Conservation (phyloP, 2,888 invertebrate species). For the Monoplex corrugatus region DNA sequence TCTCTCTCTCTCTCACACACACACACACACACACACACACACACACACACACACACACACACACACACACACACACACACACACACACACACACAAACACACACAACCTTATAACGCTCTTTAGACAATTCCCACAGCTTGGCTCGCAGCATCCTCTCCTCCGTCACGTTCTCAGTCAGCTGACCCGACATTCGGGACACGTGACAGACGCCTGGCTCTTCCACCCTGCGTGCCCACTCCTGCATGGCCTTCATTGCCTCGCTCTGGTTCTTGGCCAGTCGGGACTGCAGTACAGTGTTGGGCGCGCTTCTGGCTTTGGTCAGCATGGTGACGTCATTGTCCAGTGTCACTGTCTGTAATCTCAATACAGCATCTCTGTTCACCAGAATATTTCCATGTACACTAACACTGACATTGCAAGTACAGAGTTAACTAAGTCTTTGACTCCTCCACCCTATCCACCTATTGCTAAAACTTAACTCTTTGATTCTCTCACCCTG, state of each 20-base stretch:
- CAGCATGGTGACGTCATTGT: conserved; percentile 44
- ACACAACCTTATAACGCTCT: conserved; percentile 70
- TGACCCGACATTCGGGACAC: conserved; percentile 71
- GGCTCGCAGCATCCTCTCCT: conserved; percentile 73
- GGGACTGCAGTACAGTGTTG: conserved; percentile 47
- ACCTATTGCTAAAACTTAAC: too few species aligned
- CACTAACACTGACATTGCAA: too few species aligned
- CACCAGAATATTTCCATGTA: too few species aligned
- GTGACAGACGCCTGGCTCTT: conserved; percentile 56
- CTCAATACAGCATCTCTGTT: too few species aligned
- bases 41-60: conserved; percentile 28
- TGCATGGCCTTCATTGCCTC: conserved; percentile 75
- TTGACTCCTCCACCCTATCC: too few species aligned
- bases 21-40: conserved; percentile 25
- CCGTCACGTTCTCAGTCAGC: conserved; percentile 76
- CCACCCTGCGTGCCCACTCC: conserved; percentile 71
- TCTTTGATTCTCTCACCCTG: too few species aligned
- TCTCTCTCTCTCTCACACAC: not conserved
- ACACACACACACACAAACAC: not conserved
- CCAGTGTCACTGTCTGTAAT: too few species aligned
- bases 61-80: not conserved
- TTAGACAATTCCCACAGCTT: conserved; percentile 76
- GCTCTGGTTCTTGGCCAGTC: conserved; percentile 61
- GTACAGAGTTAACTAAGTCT: too few species aligned
- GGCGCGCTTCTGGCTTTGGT: conserved; percentile 62